Evolutionary conservation across 1,140 invertebrate genomes (phyloP).

Genomic region (Chlorops oryzae): DNA sequence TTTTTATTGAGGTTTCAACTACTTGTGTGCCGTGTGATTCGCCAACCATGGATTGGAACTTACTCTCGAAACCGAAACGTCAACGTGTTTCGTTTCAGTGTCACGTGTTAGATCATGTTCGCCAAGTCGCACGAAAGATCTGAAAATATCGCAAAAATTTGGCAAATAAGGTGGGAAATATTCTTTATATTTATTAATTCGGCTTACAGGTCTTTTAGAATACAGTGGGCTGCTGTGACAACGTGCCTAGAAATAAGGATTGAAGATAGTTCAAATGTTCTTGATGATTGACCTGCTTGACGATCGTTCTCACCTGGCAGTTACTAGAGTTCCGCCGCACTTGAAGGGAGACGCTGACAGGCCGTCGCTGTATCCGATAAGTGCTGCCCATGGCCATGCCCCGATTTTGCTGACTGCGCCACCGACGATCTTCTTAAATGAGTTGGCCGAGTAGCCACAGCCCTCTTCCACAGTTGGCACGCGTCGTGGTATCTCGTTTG

Average conservation of each 20-base stretch:
- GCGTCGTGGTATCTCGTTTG: slow-evolving; percentile 25
- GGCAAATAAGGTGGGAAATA: not conserved
- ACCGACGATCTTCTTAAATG: slow-evolving; percentile 48
- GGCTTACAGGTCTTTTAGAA: slow-evolving; percentile 28
- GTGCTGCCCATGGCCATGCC: slow-evolving; percentile 42
- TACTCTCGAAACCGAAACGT: slow-evolving; percentile 22
- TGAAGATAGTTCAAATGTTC: not conserved
- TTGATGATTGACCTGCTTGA: not conserved
- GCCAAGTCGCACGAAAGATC: slow-evolving; percentile 35
- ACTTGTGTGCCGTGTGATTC: too few species aligned
- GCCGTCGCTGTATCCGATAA: slow-evolving; percentile 36
- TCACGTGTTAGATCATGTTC: slow-evolving; percentile 40
- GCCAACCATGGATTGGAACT: too few species aligned
- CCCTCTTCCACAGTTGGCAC: slow-evolving; percentile 32
- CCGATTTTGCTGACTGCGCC: slow-evolving; percentile 41
- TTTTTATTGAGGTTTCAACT: slow-evolving; percentile 10
- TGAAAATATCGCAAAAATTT: slow-evolving; percentile 4
- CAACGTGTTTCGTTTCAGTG: slow-evolving; percentile 30
- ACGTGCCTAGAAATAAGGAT: slow-evolving; percentile 31
- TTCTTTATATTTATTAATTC: not conserved
- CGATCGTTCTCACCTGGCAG: slow-evolving; percentile 20
- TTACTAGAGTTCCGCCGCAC: slow-evolving; percentile 43
- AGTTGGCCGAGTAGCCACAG: slow-evolving; percentile 39
- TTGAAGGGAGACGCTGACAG: slow-evolving; percentile 29
- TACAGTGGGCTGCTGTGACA: slow-evolving; percentile 42